These are phyloP conservation scores for Morpho achilles DNA, from an alignment of 2,888 invertebrate genomes.

Conservation along the genomic window DNA sequence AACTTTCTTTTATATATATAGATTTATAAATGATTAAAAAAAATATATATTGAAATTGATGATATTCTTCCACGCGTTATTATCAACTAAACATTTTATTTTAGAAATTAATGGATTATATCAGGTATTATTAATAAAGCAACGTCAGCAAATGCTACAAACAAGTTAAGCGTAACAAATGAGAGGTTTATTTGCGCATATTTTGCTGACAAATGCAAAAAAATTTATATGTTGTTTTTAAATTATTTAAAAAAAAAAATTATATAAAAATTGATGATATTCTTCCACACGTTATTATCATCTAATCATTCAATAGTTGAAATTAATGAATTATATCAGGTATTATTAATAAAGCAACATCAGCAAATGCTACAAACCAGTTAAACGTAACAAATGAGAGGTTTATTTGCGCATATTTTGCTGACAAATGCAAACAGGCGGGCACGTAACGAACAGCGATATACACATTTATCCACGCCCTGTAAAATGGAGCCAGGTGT, in stretches of 20 bases:
- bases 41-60: no score
- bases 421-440: conserved; percentile 40
- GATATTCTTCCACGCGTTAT: no score
- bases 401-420: conserved; percentile 35
- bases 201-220: conserved; percentile 42
- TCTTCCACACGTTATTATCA: no score
- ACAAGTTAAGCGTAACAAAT: conserved; percentile 25
- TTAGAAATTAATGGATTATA: neutral
- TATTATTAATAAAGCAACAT: conserved; percentile 4
- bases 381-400: conserved; percentile 27
- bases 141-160: conserved; percentile 4
- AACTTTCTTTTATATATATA: no score
- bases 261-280: no score
- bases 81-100: no score
- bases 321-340: neutral
- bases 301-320: no score
- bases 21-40: no score
- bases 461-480: conserved; percentile 42
- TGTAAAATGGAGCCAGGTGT: conserved; percentile 37
- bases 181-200: conserved; percentile 32
- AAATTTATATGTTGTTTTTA: neutral
- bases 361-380: conserved; percentile 8
- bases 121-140: conserved; percentile 3
- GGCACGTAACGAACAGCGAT: conserved; percentile 39
- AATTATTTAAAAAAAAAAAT: no score